Base-by-base conservation (phyloP, 2,888 invertebrate genomes). In the Watsonalla binaria region DNA sequence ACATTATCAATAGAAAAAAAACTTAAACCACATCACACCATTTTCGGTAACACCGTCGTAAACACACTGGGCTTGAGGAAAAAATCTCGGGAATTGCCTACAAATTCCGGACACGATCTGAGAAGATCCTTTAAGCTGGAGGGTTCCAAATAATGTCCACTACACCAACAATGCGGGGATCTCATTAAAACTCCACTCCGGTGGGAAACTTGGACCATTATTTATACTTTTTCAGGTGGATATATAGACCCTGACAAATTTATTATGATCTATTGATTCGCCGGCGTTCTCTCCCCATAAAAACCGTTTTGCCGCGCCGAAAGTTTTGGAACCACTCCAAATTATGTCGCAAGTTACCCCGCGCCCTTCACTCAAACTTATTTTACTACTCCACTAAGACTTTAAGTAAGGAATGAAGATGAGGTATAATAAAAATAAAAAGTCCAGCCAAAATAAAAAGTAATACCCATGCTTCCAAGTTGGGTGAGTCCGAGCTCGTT, bases 241-340 rank as follows among this genome's bases (percentile, higher is more conserved):
- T 77, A 76, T 77, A 78, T 71, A 76, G 65, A 57, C 52, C 55
- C 56, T 51, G 61, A 63, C 49, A 73, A 82, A 82, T 84, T 81
- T 83, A 82, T 82, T 80, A 82, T 79, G 78, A 82, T 78, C 79
- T 80, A 84, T 82, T 74, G 80, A 83, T 81, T 80, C 72, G 63
- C 59, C 60, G 56, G 56, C 63, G 68, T 70, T 72, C 68, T 61
- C 68, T 75, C 67, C 69, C 75, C 65, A 70, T 77, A 74, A 78
- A 24, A 72, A 65, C 61, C 51, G 54, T 56, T 55, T 56, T 54
- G 58, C 60, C 57, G 51, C 57, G 57, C 63, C 55, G 57, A 64
- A 74, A 76, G 72, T 71, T 80, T 70, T 55, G 60, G 54, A 63
- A 72, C 72, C 70, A 57, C 61, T 62, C 68, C 60, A 82, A 82